These are phyloP conservation scores for Triplophysa yarkandensis DNA, from an alignment of 2,797 vertebrate genomes.

Conservation along the genomic window DNA sequence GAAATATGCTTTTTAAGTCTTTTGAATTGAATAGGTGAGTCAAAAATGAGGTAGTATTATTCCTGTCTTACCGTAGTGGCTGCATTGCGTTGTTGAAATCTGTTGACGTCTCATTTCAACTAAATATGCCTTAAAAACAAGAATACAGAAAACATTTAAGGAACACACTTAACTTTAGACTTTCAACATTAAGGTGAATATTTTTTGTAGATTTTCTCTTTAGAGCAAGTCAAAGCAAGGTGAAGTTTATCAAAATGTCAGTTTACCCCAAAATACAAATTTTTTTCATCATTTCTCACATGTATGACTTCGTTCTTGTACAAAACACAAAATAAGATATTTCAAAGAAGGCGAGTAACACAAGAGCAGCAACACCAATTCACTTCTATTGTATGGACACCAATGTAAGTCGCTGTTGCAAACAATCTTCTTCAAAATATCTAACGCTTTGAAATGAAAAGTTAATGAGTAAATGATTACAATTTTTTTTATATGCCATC, in stretches of 20 bases:
- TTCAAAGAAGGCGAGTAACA: too few species aligned
- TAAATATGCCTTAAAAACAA: too few species aligned
- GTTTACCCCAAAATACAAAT: neutral
- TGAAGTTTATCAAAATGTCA: neutral
- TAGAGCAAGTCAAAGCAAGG: conserved; percentile 26
- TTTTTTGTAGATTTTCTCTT: neutral
- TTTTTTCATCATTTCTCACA: neutral
- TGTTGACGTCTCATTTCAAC: neutral
- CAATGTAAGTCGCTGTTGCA: too few species aligned
- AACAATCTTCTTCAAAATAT: too few species aligned
- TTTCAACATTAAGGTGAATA: neutral
- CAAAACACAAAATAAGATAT: too few species aligned
- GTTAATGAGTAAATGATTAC: too few species aligned
- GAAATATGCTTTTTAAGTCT: neutral
- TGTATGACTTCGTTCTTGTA: too few species aligned
- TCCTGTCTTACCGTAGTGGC: neutral
- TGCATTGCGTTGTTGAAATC: neutral
- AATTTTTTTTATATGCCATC: too few species aligned
- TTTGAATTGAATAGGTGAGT: neutral
- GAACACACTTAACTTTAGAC: neutral
- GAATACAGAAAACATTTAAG: too few species aligned
- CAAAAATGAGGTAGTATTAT: neutral
- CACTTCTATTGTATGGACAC: too few species aligned
- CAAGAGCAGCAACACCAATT: too few species aligned
- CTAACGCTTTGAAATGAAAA: too few species aligned